Percentiles rank a stretch among this genome's conserved stretches.
Conservation (phyloP, 1,140 invertebrate genomes). For the Cotesia vestalis region DNA sequence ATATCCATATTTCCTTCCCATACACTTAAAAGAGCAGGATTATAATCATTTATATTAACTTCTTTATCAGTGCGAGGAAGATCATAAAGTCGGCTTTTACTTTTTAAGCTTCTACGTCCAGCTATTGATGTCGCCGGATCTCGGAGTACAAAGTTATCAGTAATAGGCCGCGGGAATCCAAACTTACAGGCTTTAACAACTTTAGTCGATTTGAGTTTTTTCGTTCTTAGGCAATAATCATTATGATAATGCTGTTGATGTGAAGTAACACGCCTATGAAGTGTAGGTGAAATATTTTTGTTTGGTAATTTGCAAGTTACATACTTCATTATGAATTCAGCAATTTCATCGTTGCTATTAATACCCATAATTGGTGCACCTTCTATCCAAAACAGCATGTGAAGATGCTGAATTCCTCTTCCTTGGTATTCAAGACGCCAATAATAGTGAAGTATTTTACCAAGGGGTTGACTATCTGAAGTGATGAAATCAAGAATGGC, state of each 20-base stretch:
- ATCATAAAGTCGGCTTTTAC: no score
- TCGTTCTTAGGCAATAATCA: no score
- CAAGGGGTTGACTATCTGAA: constrained; percentile 1
- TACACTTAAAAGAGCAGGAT: neutral
- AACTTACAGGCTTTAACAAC: no score
- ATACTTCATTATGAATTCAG: constrained; percentile 49
- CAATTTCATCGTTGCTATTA: constrained; percentile 36
- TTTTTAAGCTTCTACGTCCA: no score
- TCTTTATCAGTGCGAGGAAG: no score
- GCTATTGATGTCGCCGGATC: no score
- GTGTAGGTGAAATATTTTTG: constrained; percentile 35
- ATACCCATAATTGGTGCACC: constrained; percentile 42
- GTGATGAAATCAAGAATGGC: constrained; percentile 10
- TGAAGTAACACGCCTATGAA: constrained; percentile 37
- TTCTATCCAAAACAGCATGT: constrained; percentile 38
- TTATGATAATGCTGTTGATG: constrained; percentile 37
- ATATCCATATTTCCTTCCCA: constrained; percentile 12
- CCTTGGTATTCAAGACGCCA: neutral
- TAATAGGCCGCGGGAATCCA: no score
- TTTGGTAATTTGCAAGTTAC: constrained; percentile 45
- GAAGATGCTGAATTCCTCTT: constrained; percentile 14
- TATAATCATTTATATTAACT: neutral
- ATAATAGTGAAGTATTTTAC: constrained; percentile 1
- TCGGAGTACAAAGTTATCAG: no score
- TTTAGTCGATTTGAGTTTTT: no score